Evolutionary conservation across 2,888 invertebrate genomes (phyloP), one percentile per base, ranked within the genome.

Genomic region (Drosophila algonquin): DNA sequence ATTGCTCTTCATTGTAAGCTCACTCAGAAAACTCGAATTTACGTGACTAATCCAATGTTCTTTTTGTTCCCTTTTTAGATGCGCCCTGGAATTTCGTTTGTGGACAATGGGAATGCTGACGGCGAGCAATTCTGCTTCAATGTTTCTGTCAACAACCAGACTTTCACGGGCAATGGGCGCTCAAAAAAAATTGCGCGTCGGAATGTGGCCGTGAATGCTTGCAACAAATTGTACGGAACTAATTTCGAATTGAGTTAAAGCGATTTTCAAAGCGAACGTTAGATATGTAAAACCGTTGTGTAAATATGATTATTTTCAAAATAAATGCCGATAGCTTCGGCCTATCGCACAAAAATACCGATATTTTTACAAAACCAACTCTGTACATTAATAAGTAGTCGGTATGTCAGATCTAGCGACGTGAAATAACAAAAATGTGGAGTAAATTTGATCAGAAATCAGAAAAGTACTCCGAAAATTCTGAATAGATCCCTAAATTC

Each of bases 141-240:
- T 45, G 94, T 96, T 59, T 94, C 93, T 50, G 93, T 96, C 32
- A 94, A 94, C 89, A 95, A 94, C 1, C 87, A 93, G 77, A 93
- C 93, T 21, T 96, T 94, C 90, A 91, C 93, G 47, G 96, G 96
- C 62, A 93, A 93, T 82, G 95, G 95, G 93, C 89, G 92, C 1
- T 91, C 92, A 84, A 96, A 96, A 92, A 95, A 95, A 90, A 93
- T 94, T 64, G 95, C 96, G 0, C 95, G 95, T 54, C 94, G 94
- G 80, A 92, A 93, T 85, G 95, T 95, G 24, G 95, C 96, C 14
- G 93, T 93, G 51, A 92, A 91, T 57, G 94, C 93, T 2, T 95
- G 95, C 91, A 90, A 92, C 69, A 92, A 92, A 59, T 82, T 95
- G 21, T 94, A 94, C 89, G 91, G 90, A 14, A 93, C 92, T 7